Evolutionary conservation across 2,797 vertebrate genomes (phyloP).

Genomic region (Molossus molossus): DNA sequence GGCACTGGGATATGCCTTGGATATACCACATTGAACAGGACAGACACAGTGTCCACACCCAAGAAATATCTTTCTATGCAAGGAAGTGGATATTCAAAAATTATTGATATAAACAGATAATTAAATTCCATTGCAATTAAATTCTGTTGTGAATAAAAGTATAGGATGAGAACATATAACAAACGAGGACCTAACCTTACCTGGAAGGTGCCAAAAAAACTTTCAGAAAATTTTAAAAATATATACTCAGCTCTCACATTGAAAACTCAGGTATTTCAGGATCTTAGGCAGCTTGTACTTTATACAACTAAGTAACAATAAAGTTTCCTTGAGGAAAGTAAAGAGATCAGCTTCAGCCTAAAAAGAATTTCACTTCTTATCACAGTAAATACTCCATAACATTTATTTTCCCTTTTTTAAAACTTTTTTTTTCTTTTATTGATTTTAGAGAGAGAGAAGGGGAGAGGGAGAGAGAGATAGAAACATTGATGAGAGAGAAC

Average conservation of each 20-base stretch:
- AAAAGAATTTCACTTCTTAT: background rate
- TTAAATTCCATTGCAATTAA: background rate
- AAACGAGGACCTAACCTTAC: background rate
- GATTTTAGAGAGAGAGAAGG: too few species aligned
- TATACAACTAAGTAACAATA: background rate
- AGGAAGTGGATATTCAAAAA: background rate
- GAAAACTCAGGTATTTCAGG: background rate
- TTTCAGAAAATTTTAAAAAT: conserved; percentile 50
- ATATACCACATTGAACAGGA: background rate
- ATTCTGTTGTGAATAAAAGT: background rate
- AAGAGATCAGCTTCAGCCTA: background rate
- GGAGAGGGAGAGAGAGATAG: too few species aligned
- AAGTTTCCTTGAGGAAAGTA: background rate
- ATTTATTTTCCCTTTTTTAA: background rate
- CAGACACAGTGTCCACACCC: rapidly evolving
- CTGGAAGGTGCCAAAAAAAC: background rate
- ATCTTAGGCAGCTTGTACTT: background rate
- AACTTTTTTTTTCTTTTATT: too few species aligned
- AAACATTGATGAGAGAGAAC: too few species aligned
- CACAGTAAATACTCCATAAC: background rate
- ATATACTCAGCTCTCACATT: background rate
- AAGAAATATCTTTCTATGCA: background rate
- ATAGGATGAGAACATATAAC: background rate
- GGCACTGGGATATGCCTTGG: background rate
- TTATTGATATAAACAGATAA: background rate